Evolutionary conservation across 2,113 vertebrate species (phyloP), one percentile per base, ranked within the genome.

Genomic region (Dolichallabes microphthalmus): DNA sequence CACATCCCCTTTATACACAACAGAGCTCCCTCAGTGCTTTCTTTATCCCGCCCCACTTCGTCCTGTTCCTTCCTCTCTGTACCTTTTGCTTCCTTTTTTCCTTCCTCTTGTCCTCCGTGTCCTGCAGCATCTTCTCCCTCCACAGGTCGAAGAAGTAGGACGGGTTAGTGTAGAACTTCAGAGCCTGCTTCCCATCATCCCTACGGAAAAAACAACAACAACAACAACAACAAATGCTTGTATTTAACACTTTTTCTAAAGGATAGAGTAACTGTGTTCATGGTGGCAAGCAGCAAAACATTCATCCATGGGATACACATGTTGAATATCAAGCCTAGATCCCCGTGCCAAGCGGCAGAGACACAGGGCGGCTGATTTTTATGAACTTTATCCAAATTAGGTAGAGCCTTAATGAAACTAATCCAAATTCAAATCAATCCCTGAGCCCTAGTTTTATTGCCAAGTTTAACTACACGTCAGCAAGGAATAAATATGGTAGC

Each of bases 101-200:
- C 93, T 99, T 99, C 91, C 98, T 95, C 93, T 99, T 99, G 94
- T 99, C 97, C 87, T 99, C 98, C 0, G 98, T 99, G 92, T 99
- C 98, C 93, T 99, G 98, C 88, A 99, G 92, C 98, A 99, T 99
- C 93, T 99, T 99, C 94, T 99, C 98, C 90, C 98, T 96, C 98
- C 98, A 99, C 60, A 99, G 94, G 90, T 99, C 98, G 81, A 99
- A 99, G 95, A 99, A 99, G 92, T 98, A 99, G 0, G 98, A 99
- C 60, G 98, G 98, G 92, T 99, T 98, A 69, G 98, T 99, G 91
- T 99, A 99, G 93, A 99, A 99, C 90, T 99, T 99, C 80, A 99
- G 95, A 68, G 97, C 97, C 68, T 98, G 96, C 91, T 99, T 99
- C 78, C 98, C 97, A 87, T 99, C 98, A 86, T 99, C 98, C 93